Percentiles rank a stretch among this genome's conserved stretches.
Evolutionary conservation across 2,797 vertebrate genomes (phyloP).

Genomic region (Chloroceryle amazona): DNA sequence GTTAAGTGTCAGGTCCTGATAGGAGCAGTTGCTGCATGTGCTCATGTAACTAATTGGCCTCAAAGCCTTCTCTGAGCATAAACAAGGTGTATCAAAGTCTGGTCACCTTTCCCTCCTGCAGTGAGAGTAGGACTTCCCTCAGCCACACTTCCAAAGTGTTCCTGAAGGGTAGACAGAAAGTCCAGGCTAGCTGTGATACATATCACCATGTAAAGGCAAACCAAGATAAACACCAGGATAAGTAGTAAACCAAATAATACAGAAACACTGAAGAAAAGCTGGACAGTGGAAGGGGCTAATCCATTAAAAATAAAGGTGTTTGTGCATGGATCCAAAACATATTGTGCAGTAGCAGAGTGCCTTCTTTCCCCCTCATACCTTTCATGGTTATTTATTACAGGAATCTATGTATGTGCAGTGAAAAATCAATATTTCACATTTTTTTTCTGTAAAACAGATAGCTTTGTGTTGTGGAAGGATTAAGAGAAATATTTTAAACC

Average conservation of each 20-base stretch:
- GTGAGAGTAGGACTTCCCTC: background rate
- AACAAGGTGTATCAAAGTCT: background rate
- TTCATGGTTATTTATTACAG: background rate
- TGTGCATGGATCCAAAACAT: background rate
- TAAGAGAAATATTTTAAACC: background rate
- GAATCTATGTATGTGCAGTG: background rate
- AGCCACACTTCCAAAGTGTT: background rate
- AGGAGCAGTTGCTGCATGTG: background rate
- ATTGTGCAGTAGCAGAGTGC: background rate
- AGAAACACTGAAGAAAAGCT: background rate
- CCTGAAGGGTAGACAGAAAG: background rate
- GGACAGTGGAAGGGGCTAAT: background rate
- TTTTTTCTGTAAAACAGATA: background rate
- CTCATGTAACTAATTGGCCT: background rate
- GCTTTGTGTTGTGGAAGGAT: slow-evolving; percentile 16
- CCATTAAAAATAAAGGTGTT: background rate
- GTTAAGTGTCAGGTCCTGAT: background rate
- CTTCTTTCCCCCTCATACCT: background rate
- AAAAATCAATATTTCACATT: background rate
- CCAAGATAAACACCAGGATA: background rate
- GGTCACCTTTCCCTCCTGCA: background rate
- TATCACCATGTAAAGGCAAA: background rate
- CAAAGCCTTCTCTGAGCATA: background rate
- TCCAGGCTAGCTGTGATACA: background rate
- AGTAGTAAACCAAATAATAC: background rate